These are phyloP conservation scores for Acleris literana DNA, from an alignment of 2,888 invertebrate species.

Conservation along the genomic window DNA sequence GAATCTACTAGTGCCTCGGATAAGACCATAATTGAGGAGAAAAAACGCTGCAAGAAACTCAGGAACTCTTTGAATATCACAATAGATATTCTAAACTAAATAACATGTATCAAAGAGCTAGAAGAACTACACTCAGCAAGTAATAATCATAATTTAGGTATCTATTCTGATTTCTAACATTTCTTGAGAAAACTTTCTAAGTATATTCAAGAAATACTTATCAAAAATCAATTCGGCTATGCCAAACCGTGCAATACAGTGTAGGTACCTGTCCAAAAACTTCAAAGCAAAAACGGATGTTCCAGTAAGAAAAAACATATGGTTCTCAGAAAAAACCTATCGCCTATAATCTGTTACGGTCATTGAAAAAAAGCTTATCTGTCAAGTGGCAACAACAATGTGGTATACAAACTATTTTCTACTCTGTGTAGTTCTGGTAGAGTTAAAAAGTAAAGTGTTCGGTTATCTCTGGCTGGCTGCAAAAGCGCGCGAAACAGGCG, in stretches of 20 bases:
- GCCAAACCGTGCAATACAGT: slow-evolving; percentile 6
- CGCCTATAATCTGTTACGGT: slow-evolving; percentile 37
- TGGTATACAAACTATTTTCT: neutral
- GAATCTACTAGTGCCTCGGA: too few relatives aligned
- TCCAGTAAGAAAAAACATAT: slow-evolving; percentile 35
- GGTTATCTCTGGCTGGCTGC: slow-evolving; percentile 39
- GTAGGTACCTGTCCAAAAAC: slow-evolving; percentile 28
- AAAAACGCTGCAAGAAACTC: too few relatives aligned
- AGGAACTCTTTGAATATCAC: too few relatives aligned
- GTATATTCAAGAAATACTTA: neutral
- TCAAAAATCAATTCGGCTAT: neutral
- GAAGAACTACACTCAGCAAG: too few relatives aligned
- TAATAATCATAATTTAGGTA: too few relatives aligned
- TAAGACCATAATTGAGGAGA: too few relatives aligned
- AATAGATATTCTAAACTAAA: too few relatives aligned
- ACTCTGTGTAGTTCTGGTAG: slow-evolving; percentile 3
- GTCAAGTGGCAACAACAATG: slow-evolving; percentile 39
- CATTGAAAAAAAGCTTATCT: slow-evolving; percentile 41
- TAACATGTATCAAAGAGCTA: too few relatives aligned
- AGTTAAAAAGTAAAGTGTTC: slow-evolving; percentile 37
- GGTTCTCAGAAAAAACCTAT: slow-evolving; percentile 35
- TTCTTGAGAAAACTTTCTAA: too few relatives aligned
- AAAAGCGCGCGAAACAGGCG: slow-evolving; percentile 64
- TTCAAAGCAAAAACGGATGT: slow-evolving; percentile 27
- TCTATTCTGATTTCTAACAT: too few relatives aligned